phyloP scores from a whole-genome alignment of 2,888 invertebrate genomes.

The Drosophila prostipennis region DNA sequence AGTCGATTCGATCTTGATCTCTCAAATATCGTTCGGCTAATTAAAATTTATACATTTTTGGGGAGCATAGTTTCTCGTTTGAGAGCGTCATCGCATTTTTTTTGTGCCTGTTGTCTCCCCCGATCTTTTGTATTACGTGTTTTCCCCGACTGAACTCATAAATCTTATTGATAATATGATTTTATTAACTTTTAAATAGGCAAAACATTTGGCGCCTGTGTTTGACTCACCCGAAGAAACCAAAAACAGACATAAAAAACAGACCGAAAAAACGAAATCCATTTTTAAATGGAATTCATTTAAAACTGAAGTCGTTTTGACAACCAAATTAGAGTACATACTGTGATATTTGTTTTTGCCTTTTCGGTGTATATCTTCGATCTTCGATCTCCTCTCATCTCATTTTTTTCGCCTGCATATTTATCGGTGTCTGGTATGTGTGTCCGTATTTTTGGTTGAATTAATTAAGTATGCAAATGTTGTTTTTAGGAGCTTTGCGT shows the following conservation, averaged over 20 bases:
- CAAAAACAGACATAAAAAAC: neutral
- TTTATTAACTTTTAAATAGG: constrained; percentile 78
- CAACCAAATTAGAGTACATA: constrained; percentile 76
- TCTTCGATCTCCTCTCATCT: constrained; percentile 25
- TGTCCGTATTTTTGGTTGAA: constrained; percentile 52
- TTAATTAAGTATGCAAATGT: constrained; percentile 76
- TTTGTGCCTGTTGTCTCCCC: constrained; percentile 3
- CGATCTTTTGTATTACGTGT: constrained; percentile 35
- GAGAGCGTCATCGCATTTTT: constrained; percentile 13
- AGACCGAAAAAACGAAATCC: constrained; percentile 21
- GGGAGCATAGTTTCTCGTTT: constrained; percentile 59
- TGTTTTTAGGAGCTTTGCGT: constrained; percentile 60
- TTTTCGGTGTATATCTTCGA: constrained; percentile 25
- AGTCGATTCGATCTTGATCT: constrained; percentile 67
- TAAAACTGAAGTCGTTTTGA: constrained; percentile 70
- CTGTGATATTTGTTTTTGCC: constrained; percentile 41
- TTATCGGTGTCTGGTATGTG: constrained; percentile 35
- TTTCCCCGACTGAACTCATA: constrained; percentile 65
- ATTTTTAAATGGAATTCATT: constrained; percentile 45
- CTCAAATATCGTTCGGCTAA: constrained; percentile 73
- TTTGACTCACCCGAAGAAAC: constrained; percentile 27
- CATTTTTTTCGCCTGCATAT: constrained; percentile 35
- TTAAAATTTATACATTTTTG: constrained; percentile 73
- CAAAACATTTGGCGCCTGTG: constrained; percentile 76
- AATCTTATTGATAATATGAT: constrained; percentile 75